Conservation (phyloP, 2,113 vertebrate genomes). For the Vanacampus margaritifer region DNA sequence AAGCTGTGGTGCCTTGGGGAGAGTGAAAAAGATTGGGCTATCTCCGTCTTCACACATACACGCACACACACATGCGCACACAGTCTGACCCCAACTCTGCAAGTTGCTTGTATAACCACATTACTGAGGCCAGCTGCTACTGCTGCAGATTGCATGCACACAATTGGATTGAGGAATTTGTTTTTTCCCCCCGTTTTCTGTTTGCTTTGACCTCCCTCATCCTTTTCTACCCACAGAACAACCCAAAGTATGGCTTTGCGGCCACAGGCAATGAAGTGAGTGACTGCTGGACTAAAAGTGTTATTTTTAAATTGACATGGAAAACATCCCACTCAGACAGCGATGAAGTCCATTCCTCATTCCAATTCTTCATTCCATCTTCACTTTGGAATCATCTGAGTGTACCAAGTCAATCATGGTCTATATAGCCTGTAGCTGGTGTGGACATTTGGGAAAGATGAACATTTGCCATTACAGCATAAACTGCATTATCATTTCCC, state of each 20-base stretch:
- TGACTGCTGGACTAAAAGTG: conserved; percentile 85
- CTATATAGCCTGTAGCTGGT: conserved; percentile 77
- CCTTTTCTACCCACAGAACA: conserved; percentile 48
- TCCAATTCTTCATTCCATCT: conserved; percentile 55
- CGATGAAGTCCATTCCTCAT: conserved; percentile 89
- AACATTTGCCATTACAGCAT: conserved; percentile 86
- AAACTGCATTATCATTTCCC: conserved; percentile 78
- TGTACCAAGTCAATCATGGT: conserved; percentile 83
- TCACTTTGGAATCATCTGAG: conserved; percentile 64
- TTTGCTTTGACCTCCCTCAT: conserved; percentile 66
- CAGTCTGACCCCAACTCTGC: conserved; percentile 79
- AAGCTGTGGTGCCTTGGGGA: conserved; percentile 52
- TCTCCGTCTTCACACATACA: conserved; percentile 39
- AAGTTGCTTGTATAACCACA: conserved; percentile 84
- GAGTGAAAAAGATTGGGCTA: conserved; percentile 46
- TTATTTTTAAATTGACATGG: conserved; percentile 96
- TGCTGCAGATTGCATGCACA: conserved; percentile 73
- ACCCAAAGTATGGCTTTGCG: conserved; percentile 35
- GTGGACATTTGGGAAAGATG: conserved; percentile 80
- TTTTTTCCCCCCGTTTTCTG: conserved; percentile 66
- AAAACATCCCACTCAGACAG: conserved; percentile 87
- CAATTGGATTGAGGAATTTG: conserved; percentile 92
- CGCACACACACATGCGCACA: conserved; percentile 25
- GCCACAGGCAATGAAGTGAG: conserved; percentile 45
- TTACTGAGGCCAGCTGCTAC: conserved; percentile 91